Evolutionary conservation across 2,797 vertebrate genomes (phyloP).

Genomic region (Cuculus canorus): DNA sequence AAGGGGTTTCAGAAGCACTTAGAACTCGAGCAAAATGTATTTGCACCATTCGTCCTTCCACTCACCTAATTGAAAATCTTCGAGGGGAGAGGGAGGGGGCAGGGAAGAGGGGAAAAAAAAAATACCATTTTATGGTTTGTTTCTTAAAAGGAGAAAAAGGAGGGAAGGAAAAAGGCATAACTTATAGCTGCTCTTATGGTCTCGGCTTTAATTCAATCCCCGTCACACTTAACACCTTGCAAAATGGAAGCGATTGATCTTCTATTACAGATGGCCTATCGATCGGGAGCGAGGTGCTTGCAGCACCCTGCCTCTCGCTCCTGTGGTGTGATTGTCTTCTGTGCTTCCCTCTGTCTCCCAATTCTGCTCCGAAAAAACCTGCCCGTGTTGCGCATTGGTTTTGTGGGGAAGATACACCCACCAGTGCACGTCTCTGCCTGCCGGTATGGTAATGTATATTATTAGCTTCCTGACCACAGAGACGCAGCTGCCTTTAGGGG

Average conservation of each 20-base stretch:
- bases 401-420: neutral
- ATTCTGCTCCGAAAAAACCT: neutral
- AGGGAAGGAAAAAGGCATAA: conserved; percentile 26
- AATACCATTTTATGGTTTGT: conserved; percentile 61
- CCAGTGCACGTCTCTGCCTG: neutral
- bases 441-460: neutral
- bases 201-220: conserved; percentile 59
- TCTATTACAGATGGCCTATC: conserved; percentile 44
- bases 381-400: accelerated
- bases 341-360: neutral
- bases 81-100: neutral
- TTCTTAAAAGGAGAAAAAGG: conserved; percentile 40
- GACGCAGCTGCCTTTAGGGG: conserved; percentile 4
- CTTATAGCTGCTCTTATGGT: conserved; percentile 44
- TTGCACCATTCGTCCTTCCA: conserved; percentile 59
- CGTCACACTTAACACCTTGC: conserved; percentile 55
- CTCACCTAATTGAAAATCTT: conserved; percentile 74
- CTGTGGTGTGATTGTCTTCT: neutral
- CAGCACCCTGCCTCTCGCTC: neutral
- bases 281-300: conserved; percentile 13
- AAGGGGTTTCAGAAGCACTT: conserved; percentile 77
- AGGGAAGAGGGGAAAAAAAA: conserved; percentile 12
- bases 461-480: neutral
- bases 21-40: conserved; percentile 69
- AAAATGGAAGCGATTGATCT: conserved; percentile 69